phyloP scores from a whole-genome alignment of 2,113 vertebrate genomes.

The Xerus inauris region DNA sequence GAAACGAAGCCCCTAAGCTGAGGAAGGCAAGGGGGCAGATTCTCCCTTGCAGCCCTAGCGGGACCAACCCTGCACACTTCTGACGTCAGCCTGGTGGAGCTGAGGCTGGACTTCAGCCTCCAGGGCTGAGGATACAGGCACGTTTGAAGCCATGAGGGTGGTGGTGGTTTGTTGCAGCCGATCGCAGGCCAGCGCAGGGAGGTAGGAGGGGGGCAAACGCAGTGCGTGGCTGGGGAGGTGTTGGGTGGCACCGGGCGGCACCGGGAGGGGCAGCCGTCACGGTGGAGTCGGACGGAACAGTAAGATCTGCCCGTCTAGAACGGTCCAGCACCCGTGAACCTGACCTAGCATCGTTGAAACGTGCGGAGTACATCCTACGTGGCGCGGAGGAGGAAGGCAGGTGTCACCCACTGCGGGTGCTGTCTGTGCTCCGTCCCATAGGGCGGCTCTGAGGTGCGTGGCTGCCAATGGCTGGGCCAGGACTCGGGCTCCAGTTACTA shows the following conservation, averaged over 20 bases:
- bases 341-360: neutral
- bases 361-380: rapidly evolving
- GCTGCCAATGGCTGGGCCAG: neutral
- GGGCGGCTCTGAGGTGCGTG: rapidly evolving
- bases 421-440: rapidly evolving
- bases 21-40: neutral
- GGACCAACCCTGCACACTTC: neutral
- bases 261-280: rapidly evolving
- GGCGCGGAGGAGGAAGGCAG: rapidly evolving
- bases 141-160: neutral
- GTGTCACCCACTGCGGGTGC: rapidly evolving
- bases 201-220: neutral
- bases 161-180: neutral
- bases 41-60: neutral
- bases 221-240: rapidly evolving
- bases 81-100: neutral
- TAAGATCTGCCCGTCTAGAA: rapidly evolving
- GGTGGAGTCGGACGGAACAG: neutral
- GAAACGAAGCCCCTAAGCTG: neutral
- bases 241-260: neutral
- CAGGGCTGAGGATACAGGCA: neutral
- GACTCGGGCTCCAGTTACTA: neutral
- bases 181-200: neutral
- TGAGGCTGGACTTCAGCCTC: neutral
- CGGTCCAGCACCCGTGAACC: rapidly evolving